A percentile compares a stretch with the other conserved stretches of the same genome.
Evolutionary conservation across 53 echinoderm and acorn worm species (phyloP).

Genomic region (Holothuria scabra): DNA sequence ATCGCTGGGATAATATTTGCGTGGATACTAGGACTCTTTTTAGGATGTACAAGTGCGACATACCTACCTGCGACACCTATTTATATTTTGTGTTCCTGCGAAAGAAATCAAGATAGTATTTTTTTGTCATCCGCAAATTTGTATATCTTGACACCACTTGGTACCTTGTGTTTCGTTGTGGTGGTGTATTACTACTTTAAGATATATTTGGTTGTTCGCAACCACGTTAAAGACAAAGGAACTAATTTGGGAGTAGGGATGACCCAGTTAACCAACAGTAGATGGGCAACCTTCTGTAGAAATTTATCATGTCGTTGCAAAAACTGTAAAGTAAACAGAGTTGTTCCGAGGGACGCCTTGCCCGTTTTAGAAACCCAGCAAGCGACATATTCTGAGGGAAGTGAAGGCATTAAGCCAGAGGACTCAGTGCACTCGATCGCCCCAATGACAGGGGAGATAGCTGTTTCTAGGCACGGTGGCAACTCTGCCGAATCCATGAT

Average conservation of each 20-base stretch:
- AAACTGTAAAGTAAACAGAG: conserved; percentile 15
- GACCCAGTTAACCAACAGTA: not conserved
- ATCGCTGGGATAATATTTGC: conserved; percentile 57
- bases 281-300: not conserved
- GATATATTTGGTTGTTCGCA: conserved; percentile 74
- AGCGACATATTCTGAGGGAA: not conserved
- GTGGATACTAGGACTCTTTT: conserved; percentile 60
- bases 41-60: conserved; percentile 55
- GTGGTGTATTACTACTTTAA: conserved; percentile 73
- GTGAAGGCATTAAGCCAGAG: not conserved
- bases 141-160: conserved; percentile 68
- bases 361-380: not conserved
- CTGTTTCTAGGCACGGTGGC: no score
- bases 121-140: conserved; percentile 53
- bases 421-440: not conserved
- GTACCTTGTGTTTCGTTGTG: conserved; percentile 56
- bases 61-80: conserved; percentile 55
- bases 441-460: not conserved
- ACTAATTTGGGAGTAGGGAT: conserved; percentile 15
- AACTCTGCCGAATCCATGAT: conserved; percentile 14
- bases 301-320: not conserved
- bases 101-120: not conserved
- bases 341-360: conserved; percentile 1
- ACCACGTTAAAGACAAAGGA: conserved; percentile 70
- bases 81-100: conserved; percentile 70